Conservation (phyloP, 1,140 invertebrate genomes). For the Stegodyphus mimosarum region DNA sequence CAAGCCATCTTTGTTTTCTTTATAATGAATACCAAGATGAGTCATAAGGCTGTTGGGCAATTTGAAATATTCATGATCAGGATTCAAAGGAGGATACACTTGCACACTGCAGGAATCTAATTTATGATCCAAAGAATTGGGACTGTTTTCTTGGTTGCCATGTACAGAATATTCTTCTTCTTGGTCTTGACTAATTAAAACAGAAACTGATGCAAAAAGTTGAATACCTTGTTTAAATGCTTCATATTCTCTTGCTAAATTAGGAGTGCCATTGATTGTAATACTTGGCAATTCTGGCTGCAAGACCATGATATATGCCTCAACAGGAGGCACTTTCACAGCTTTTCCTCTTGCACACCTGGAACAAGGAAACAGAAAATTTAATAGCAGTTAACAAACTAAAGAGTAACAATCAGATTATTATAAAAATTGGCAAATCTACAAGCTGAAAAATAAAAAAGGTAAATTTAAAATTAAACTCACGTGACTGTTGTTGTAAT, state of each 20-base stretch:
- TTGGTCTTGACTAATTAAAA: constrained; percentile 69
- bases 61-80: constrained; percentile 88
- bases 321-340: constrained; percentile 79
- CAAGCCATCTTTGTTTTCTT: constrained; percentile 84
- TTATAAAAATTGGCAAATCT: too few relatives aligned
- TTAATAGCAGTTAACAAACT: not conserved
- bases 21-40: constrained; percentile 79
- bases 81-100: constrained; percentile 93
- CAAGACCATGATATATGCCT: constrained; percentile 88
- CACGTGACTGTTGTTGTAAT: constrained; percentile 70
- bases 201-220: constrained; percentile 84
- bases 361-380: not conserved
- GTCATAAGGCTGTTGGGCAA: constrained; percentile 81
- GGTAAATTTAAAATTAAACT: constrained; percentile 33
- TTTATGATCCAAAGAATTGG: constrained; percentile 66
- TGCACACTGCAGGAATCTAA: constrained; percentile 90
- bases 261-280: constrained; percentile 83
- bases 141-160: constrained; percentile 55
- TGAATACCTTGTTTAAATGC: constrained; percentile 84
- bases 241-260: constrained; percentile 84
- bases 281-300: constrained; percentile 86
- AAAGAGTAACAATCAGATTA: too few relatives aligned
- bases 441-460: not conserved
- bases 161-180: constrained; percentile 62
- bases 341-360: constrained; percentile 79